Base-by-base conservation (phyloP, 2,888 invertebrate species). In the Oligia strigilis region DNA sequence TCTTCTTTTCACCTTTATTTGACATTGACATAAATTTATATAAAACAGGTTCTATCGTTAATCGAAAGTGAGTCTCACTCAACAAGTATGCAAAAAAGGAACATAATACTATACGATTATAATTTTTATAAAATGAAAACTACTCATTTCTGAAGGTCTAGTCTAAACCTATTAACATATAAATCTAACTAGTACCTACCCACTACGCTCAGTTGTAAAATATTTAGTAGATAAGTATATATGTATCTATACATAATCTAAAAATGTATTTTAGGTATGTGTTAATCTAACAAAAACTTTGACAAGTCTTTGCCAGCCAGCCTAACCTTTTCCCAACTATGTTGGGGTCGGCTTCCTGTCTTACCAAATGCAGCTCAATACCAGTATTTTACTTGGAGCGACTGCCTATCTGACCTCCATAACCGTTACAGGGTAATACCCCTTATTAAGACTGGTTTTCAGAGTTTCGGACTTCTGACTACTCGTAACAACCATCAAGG, bases 1-100 rank as follows among this genome's bases (percentile, higher is more conserved):
- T 93, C 92, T 91, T 95, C 93, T 93, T 93, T 93, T 88, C 92
- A 93, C 92, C 93, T 94, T 93, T 92, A 91, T 90, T 92, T 94
- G 95, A 94, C 95, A 95, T 95, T 96, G 95, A 95, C 95, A 94
- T 95, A 95, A 94, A 94, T 94, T 93, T 89, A 86, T 87, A 88
- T 88, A 85, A 92, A 95, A 95, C 95, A 92, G 93, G 95, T 95
- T 94, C 91, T 83, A 85, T 88, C 89, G 81, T 89, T 92, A 92
- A 93, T 93, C 92, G 95, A 95, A 95, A 95, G 94, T 93, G 91
- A 93, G 91, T 91, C 92, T 92, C 86, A 89, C 87, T 88, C 74
- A 85, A 90, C 93, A 86, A 87, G 91, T 93, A 92, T 91, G 92
- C 89, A 88, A 92, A 93, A 92, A 89, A 82, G 83, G 80, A 89